Base-by-base conservation (phyloP, 2,888 invertebrate genomes). In the Ametastegia equiseti region DNA sequence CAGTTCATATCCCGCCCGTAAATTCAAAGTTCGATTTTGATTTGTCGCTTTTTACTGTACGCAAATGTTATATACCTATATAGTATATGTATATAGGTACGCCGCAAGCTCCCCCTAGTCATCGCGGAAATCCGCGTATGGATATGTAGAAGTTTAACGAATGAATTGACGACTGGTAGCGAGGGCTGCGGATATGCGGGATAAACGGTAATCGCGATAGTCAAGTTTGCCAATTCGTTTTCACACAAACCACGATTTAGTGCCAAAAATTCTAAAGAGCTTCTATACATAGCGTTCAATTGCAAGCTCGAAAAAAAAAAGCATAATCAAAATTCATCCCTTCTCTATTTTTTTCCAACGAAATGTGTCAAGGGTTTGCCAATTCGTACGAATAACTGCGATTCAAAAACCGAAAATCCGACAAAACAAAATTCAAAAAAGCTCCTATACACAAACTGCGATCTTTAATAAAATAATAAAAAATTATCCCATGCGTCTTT, bases 131-230 rank as follows among this genome's bases (percentile, higher is more conserved):
- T 47, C 71, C 71, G 19, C 15, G 45, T 47, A 39, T n/a, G 67
- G 67, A 39, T 63, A 63, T 47, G 65, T 39, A 27, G 47, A 45
- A 71, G 23, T 71, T 71, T 71, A 71, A 45, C 71, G 71, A 71
- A 71, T 27, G 71, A 71, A 71, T 71, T 47, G 71, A 71, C 45
- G 71, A 71, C 87, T 83, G 83, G 82, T 60, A 45, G 1, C 13
- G 7, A 23, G 30, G 19, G 13, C 15, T 19, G 54, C 15, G 73
- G 60, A 75, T 80, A 39, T 15, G 30, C 75, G 54, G 39, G 57
- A 54, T 54, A 23, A 54, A 27, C 60, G 78, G 57, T 63, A 33
- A 39, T 45, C 54, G 39, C 57, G 79, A 39, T 36, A 57, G 36
- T 67, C 67, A 67, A 60, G 60, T 60, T 60, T 11, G 30, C 27